Base-by-base conservation (phyloP, 2,113 vertebrate species). In the Stercorarius parasiticus region DNA sequence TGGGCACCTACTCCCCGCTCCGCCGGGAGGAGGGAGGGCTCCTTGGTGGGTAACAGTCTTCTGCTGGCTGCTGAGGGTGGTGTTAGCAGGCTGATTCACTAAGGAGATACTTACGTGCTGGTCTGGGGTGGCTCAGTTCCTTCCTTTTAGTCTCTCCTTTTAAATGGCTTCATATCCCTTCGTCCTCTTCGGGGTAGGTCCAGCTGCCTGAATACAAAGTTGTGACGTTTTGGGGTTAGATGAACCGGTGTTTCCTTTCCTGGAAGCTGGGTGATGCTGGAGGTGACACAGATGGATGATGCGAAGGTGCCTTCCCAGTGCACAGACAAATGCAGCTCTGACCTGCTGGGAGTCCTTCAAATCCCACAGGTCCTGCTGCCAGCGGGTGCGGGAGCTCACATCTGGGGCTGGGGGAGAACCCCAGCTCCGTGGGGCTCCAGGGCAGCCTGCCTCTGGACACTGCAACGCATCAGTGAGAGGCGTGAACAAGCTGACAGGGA, bases 51-150 rank as follows among this genome's bases (percentile, higher is more conserved):
- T 67, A 94, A 59, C 10, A n/a, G 58, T 47, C 89, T 78, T 96
- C 94, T 70, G 86, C 58, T 93, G 96, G 96, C 94, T 97, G 86
- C 95, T 95, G 94, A 96, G 95, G 93, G 90, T 93, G 96, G 92
- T 94, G 86, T 96, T 96, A 96, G 91, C 73, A 90, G 95, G 88
- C 72, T 86, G 82, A 87, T 95, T 97, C 88, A 84, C 97, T 91
- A 74, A 86, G 66, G 90, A 97, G 91, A 90, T 96, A 77, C 85
- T 96, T 86, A 73, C 64, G 69, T 95, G 86, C 88, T 8, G 21
- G 71, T 93, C 73, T 0, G 0, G 13, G 4, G 2, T 20, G 36
- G n/a, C 55, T 78, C 42, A 30, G 52, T 21, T 72, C 32, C 49
- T 52, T 25, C 42, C 50, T 81, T 62, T 77, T 26, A 12, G 36